Conservation (phyloP, 2,888 invertebrate genomes). For the Labia minor region DNA sequence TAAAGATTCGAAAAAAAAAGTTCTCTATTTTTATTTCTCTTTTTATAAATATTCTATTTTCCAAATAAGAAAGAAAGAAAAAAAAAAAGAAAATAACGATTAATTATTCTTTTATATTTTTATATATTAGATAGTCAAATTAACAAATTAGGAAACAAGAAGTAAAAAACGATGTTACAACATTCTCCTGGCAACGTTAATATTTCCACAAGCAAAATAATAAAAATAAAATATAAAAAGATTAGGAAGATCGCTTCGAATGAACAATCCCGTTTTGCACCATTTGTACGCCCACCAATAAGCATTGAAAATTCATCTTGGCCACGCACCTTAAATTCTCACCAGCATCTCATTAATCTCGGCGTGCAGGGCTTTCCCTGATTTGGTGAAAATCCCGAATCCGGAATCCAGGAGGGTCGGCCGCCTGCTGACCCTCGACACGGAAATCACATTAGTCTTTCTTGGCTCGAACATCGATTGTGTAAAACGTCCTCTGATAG, state of each 20-base stretch:
- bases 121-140: no score
- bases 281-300: conserved; percentile 5
- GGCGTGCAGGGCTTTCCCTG: not conserved
- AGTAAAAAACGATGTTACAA: not conserved
- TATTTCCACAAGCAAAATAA: not conserved
- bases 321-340: not conserved
- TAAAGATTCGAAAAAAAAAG: no score
- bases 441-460: conserved; percentile 1
- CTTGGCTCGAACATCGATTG: not conserved
- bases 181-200: not conserved
- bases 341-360: not conserved
- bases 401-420: not conserved
- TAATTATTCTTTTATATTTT: no score
- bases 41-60: no score
- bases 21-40: no score
- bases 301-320: not conserved
- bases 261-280: not conserved
- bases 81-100: no score
- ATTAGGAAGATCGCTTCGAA: not conserved
- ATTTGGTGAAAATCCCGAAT: not conserved
- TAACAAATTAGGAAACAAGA: not conserved
- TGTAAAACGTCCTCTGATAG: not conserved
- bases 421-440: not conserved
- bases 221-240: no score
- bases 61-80: no score